phyloP scores from a whole-genome alignment of 2,888 invertebrate genomes.

The Drosophila kokeensis region DNA sequence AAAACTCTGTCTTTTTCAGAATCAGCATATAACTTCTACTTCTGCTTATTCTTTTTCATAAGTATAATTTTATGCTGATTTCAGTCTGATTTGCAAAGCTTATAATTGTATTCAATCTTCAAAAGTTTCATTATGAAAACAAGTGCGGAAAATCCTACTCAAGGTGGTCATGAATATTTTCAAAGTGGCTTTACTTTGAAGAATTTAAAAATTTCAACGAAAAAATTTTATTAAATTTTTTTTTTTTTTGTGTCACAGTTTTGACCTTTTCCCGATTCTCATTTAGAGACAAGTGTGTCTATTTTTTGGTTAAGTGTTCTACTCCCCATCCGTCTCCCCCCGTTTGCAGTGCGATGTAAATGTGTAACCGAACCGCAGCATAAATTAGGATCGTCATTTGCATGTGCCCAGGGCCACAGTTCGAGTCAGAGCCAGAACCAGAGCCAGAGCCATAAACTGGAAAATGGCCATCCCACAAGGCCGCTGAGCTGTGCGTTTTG shows the following conservation, averaged over 20 bases:
- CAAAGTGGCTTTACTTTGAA: neutral
- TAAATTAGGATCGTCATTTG: constrained; percentile 76
- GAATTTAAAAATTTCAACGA: neutral
- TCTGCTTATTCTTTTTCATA: neutral
- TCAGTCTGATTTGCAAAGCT: neutral
- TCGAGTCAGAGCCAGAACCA: neutral
- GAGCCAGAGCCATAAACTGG: neutral
- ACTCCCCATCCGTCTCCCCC: neutral
- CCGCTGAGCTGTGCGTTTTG: neutral
- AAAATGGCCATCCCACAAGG: constrained; percentile 25
- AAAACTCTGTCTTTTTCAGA: neutral
- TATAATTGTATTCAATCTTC: neutral
- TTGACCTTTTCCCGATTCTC: neutral
- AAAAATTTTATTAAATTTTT: neutral
- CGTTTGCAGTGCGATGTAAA: constrained; percentile 55
- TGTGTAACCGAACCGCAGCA: constrained; percentile 76
- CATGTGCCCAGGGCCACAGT: constrained; percentile 56
- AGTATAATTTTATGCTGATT: neutral
- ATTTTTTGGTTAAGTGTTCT: constrained; percentile 1
- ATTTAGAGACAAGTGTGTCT: neutral
- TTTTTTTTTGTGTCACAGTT: neutral
- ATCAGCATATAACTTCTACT: neutral
- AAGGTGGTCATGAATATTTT: neutral
- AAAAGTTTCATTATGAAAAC: neutral
- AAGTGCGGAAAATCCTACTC: neutral